These are phyloP conservation scores for Arctopsyche grandis DNA, from an alignment of 1,140 invertebrate species.

Conservation along the genomic window DNA sequence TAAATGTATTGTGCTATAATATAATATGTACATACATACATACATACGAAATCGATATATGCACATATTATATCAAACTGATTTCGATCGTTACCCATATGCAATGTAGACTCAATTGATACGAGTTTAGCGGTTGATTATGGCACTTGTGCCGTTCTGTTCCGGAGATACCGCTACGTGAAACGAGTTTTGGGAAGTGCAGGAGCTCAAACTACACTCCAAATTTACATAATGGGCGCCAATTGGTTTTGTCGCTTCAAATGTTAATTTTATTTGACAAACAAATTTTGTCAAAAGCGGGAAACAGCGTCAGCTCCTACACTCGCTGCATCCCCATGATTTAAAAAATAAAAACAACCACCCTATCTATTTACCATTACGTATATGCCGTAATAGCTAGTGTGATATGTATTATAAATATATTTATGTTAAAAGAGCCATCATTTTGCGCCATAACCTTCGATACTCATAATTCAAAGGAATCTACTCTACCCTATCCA, in stretches of 20 bases:
- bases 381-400: no score
- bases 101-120: neutral
- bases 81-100: neutral
- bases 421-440: no score
- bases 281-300: conserved; percentile 40
- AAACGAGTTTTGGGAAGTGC: conserved; percentile 31
- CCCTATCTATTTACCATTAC: no score
- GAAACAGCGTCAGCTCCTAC: neutral
- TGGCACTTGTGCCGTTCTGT: neutral
- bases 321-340: neutral
- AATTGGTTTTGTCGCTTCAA: conserved; percentile 42
- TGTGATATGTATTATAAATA: no score
- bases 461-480: no score
- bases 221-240: conserved; percentile 40
- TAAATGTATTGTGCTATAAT: no score
- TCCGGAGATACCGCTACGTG: neutral
- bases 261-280: conserved; percentile 51
- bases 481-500: no score
- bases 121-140: neutral
- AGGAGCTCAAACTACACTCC: conserved; percentile 3
- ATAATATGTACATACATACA: no score
- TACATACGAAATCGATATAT: no score
- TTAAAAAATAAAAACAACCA: no score
- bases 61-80: no score
- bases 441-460: no score